These are phyloP conservation scores for Coranthus polyacanthus DNA, from an alignment of 2,797 vertebrate species.

Conservation along the genomic window DNA sequence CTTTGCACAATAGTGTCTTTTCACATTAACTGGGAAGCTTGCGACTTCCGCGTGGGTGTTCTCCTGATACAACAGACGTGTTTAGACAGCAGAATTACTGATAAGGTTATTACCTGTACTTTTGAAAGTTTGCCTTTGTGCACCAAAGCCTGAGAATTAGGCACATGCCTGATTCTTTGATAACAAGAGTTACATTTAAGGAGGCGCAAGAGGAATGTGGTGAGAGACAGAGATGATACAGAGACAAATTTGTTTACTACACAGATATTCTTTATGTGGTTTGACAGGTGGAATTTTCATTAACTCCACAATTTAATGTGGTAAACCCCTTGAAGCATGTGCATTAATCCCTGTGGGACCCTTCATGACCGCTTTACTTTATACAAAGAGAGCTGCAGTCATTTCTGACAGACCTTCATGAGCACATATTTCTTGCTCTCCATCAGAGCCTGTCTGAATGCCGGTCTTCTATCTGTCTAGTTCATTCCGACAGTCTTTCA, in stretches of 20 bases:
- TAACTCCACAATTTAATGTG: constrained; percentile 60
- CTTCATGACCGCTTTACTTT: constrained; percentile 50
- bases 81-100: constrained; percentile 47
- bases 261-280: constrained; percentile 47
- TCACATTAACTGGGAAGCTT: constrained; percentile 31
- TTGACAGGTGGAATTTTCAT: constrained; percentile 70
- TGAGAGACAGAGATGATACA: constrained; percentile 10
- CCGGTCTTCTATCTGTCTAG: constrained; percentile 20
- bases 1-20: constrained; percentile 37
- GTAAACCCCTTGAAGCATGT: constrained; percentile 43
- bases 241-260: constrained; percentile 49
- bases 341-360: constrained; percentile 70
- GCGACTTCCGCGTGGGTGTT: constrained; percentile 33
- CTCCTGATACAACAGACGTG: constrained; percentile 24
- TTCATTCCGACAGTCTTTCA: neutral
- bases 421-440: constrained; percentile 37
- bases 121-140: constrained; percentile 20
- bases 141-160: neutral
- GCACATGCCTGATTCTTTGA: neutral
- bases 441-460: constrained; percentile 14
- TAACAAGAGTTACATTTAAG: constrained; percentile 7
- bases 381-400: constrained; percentile 51
- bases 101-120: constrained; percentile 35
- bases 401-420: constrained; percentile 40
- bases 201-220: neutral